Evolutionary conservation across 2,113 vertebrate species (phyloP), one percentile per base, ranked within the genome.

Genomic region (Bujurquina vittata): DNA sequence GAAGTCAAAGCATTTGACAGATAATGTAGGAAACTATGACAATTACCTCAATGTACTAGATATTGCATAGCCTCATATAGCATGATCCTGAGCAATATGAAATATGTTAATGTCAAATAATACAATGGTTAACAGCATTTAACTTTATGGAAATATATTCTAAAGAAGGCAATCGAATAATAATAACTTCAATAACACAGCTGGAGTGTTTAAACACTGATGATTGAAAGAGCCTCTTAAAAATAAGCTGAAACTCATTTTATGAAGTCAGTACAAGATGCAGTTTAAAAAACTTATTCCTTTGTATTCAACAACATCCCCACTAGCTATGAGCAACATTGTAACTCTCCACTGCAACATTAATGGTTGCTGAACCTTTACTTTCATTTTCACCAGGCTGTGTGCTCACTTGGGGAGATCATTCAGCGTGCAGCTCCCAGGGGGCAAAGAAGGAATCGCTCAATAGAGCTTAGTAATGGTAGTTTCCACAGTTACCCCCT

Each of bases 381-480:
- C 54, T 43, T 59, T 81, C 22, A 20, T 77, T 87, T 80, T 75
- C 65, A 87, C 49, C 75, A 79, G 20, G 58, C 67, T 56, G 67
- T 78, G 73, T 7, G 3, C 77, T 69, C 63, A 59, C 58, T 31
- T 7, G 56, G 73, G 56, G 49, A 81, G 74, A 75, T 57, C 67
- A 31, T 89, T 90, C 57, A 83, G 61, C 43, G 57, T 26, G 83
- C 78, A 82, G 61, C 90, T 78, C 77, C 84, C 15, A 81, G 72
- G 22, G 80, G 88, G 40, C 40, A 69, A 69, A 58, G 75, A 77
- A 29, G 49, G 23, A 61, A 67, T 79, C 82, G 90, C 89, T 92
- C 69, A 80, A 77, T 72, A 82, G 87, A 88, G 88, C 83, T 86
- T 77, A 89, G 84, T 55, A 60, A 80, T 46, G 69, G 77, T 75